Conservation (phyloP, 2,113 vertebrate species). For the Corythaeola cristata region DNA sequence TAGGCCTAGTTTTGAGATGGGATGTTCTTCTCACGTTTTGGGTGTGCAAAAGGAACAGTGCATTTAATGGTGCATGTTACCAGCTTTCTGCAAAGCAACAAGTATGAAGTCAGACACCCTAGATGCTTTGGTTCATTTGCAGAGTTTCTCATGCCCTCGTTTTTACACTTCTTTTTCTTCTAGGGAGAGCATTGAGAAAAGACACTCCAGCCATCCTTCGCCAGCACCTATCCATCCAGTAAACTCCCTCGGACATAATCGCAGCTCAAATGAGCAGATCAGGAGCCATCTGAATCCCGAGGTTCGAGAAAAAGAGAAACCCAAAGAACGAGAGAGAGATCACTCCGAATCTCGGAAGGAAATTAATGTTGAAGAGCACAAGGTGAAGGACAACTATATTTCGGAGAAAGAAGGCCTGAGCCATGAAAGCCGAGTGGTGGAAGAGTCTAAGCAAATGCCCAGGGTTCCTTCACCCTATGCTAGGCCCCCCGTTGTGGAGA, state of each 20-base stretch:
- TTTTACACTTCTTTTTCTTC: constrained; percentile 6
- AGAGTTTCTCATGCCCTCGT: constrained; percentile 6
- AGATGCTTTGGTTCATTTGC: background rate
- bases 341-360: constrained; percentile 90
- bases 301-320: constrained; percentile 88
- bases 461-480: constrained; percentile 87
- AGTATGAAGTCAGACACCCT: background rate
- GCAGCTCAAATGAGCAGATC: constrained; percentile 83
- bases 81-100: background rate
- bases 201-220: constrained; percentile 89
- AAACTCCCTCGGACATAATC: constrained; percentile 83
- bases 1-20: background rate
- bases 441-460: constrained; percentile 87
- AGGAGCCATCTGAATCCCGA: constrained; percentile 82
- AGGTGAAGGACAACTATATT: constrained; percentile 88
- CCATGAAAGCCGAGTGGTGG: constrained; percentile 78
- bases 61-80: background rate
- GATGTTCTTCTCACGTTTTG: background rate
- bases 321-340: constrained; percentile 86
- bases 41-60: background rate
- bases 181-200: constrained; percentile 92
- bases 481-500: constrained; percentile 74
- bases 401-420: constrained; percentile 86
- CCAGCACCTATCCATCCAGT: constrained; percentile 86
- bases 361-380: constrained; percentile 85